phyloP scores from a whole-genome alignment of 2,113 vertebrate species.

The Aythya baeri region DNA sequence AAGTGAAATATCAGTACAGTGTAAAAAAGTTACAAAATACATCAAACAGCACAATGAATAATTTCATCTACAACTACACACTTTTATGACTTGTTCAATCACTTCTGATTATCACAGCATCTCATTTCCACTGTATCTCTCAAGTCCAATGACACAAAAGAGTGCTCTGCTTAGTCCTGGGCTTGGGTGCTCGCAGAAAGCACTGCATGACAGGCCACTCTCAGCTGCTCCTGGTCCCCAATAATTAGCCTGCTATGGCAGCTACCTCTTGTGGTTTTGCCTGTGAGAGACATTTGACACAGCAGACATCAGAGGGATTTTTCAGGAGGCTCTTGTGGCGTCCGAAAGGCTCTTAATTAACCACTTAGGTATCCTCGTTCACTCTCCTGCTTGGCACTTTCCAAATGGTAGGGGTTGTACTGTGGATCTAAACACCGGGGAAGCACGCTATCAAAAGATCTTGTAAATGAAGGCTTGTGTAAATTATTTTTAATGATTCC shows the following conservation, averaged over 20 bases:
- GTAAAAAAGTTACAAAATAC: constrained; percentile 20
- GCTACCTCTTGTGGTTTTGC: constrained; percentile 94
- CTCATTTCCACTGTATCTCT: constrained; percentile 1
- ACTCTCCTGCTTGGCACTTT: constrained; percentile 89
- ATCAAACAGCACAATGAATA: not conserved
- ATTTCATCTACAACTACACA: not conserved
- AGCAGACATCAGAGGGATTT: constrained; percentile 99
- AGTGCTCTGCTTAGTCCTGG: constrained; percentile 73
- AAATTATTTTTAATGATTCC: constrained; percentile 99
- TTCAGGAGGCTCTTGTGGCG: constrained; percentile 95
- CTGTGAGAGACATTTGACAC: constrained; percentile 99
- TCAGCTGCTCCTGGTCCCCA: constrained; percentile 90
- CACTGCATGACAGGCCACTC: constrained; percentile 77
- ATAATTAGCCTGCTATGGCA: constrained; percentile 95
- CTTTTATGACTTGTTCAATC: not conserved
- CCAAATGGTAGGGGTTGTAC: constrained; percentile 93
- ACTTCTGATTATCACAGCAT: not conserved
- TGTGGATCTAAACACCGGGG: constrained; percentile 95
- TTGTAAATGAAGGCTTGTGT: constrained; percentile 99
- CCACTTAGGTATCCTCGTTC: constrained; percentile 98
- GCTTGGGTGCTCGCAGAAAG: constrained; percentile 76
- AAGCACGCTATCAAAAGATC: constrained; percentile 99
- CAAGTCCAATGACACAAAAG: constrained; percentile 68
- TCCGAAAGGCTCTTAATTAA: constrained; percentile 99
- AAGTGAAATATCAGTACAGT: not conserved